Conservation (phyloP, 1,140 invertebrate species). For the Pachypeltis micranthus region DNA sequence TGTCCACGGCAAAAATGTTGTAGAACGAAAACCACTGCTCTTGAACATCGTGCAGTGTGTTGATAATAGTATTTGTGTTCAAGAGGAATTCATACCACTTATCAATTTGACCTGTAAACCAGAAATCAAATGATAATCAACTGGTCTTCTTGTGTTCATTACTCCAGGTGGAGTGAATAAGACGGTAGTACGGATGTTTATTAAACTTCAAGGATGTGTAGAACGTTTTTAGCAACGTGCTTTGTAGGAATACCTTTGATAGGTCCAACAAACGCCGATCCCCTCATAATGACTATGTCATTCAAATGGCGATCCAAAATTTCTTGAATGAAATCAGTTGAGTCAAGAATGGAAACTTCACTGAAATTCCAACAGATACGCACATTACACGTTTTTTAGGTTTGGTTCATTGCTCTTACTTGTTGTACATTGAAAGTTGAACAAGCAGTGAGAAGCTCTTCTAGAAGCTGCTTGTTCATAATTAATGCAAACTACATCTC, state of each 20-base stretch:
- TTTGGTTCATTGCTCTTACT: constrained; percentile 61
- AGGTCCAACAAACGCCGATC: constrained; percentile 83
- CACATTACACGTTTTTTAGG: too few relatives aligned
- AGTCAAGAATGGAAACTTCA: constrained; percentile 65
- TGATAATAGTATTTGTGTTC: not conserved
- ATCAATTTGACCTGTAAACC: not conserved
- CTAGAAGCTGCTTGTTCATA: too few relatives aligned
- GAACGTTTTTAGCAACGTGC: too few relatives aligned
- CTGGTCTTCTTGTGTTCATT: not conserved
- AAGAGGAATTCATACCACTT: not conserved
- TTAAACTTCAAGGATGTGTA: too few relatives aligned
- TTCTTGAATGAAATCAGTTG: constrained; percentile 73
- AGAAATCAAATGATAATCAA: too few relatives aligned
- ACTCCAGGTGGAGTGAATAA: not conserved
- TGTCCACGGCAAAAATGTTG: not conserved
- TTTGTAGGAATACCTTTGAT: constrained; percentile 50
- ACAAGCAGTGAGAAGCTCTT: too few relatives aligned
- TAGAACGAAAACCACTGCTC: not conserved
- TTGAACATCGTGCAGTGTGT: not conserved
- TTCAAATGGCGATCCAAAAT: constrained; percentile 80
- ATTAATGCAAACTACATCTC: too few relatives aligned
- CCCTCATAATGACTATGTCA: constrained; percentile 77
- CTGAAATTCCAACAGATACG: too few relatives aligned
- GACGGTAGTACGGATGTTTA: not conserved
- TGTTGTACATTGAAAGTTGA: constrained; percentile 27